Evolutionary conservation across 1,140 invertebrate species (phyloP).

Genomic region (Drosophila mayri): DNA sequence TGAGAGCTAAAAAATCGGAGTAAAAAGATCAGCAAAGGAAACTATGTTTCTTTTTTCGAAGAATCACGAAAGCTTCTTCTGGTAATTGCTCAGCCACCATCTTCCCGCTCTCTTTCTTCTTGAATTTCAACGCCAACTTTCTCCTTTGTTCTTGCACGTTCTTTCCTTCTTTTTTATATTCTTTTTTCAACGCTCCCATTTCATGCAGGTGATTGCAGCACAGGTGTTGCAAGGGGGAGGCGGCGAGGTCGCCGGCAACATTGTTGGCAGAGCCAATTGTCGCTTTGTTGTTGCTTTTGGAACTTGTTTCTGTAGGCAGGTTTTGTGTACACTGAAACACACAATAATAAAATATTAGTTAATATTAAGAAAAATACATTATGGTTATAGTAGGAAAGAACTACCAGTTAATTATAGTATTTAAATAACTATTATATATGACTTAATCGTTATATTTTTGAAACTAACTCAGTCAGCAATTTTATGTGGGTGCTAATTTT

Average conservation of each 20-base stretch:
- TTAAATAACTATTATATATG: too few relatives aligned
- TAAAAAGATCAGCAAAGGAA: conserved; percentile 1
- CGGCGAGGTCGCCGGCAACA: conserved; percentile 55
- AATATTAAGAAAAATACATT: neutral
- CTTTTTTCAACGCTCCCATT: conserved; percentile 39
- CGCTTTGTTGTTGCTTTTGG: conserved; percentile 35
- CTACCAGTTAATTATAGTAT: neutral
- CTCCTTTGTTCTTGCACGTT: conserved; percentile 64
- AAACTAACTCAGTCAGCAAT: neutral
- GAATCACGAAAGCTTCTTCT: conserved; percentile 47
- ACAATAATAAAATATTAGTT: too few relatives aligned
- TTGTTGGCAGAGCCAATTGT: conserved; percentile 55
- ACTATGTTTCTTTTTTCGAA: conserved; percentile 4
- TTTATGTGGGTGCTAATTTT: neutral
- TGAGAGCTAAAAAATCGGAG: neutral
- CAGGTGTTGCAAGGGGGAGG: neutral
- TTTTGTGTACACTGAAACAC: conserved; percentile 9
- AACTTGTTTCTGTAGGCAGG: conserved; percentile 46
- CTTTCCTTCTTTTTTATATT: conserved; percentile 2
- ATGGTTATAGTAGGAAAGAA: neutral
- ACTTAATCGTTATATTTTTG: too few relatives aligned
- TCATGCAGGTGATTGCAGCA: conserved; percentile 32
- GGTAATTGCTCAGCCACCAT: conserved; percentile 39
- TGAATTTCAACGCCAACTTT: conserved; percentile 51
- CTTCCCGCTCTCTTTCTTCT: conserved; percentile 35